These are phyloP conservation scores for Andrena haemorrhoa DNA, from an alignment of 2,888 invertebrate species.

Conservation along the genomic window DNA sequence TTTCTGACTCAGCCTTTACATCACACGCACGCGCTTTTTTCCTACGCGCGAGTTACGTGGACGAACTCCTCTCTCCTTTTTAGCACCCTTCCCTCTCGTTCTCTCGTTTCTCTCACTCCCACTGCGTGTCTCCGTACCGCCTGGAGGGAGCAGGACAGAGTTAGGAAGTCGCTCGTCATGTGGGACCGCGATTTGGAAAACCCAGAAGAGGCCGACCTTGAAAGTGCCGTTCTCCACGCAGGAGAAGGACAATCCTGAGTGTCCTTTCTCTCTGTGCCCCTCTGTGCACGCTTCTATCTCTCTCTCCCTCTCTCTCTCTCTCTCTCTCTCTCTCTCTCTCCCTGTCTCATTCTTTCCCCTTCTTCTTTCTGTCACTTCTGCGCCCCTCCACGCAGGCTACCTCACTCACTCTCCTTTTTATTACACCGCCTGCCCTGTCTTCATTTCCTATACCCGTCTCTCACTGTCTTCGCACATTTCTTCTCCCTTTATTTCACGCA, in stretches of 20 bases:
- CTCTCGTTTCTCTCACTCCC: background rate
- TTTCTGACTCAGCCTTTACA: constrained; percentile 62
- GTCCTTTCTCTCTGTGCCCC: constrained; percentile 40
- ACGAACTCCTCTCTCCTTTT: constrained; percentile 30
- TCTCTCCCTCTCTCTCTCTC: background rate
- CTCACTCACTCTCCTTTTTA: background rate
- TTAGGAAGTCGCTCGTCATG: constrained; percentile 79
- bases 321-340: background rate
- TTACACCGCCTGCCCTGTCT: background rate
- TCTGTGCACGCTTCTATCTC: background rate
- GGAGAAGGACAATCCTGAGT: constrained; percentile 60
- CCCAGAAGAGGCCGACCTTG: constrained; percentile 80
- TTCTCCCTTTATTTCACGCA: background rate
- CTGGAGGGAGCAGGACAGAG: constrained; percentile 74
- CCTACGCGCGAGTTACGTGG: constrained; percentile 48
- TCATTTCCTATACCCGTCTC: background rate
- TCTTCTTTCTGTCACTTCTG: background rate
- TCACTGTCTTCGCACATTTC: background rate
- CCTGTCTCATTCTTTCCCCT: background rate
- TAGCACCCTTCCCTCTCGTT: constrained; percentile 7
- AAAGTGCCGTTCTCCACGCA: constrained; percentile 70
- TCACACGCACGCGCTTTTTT: constrained; percentile 21
- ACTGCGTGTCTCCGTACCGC: background rate
- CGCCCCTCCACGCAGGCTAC: background rate
- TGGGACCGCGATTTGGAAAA: constrained; percentile 81